Evolutionary conservation across 2,888 invertebrate genomes (phyloP).

Genomic region (Pardosa pseudoannulata): DNA sequence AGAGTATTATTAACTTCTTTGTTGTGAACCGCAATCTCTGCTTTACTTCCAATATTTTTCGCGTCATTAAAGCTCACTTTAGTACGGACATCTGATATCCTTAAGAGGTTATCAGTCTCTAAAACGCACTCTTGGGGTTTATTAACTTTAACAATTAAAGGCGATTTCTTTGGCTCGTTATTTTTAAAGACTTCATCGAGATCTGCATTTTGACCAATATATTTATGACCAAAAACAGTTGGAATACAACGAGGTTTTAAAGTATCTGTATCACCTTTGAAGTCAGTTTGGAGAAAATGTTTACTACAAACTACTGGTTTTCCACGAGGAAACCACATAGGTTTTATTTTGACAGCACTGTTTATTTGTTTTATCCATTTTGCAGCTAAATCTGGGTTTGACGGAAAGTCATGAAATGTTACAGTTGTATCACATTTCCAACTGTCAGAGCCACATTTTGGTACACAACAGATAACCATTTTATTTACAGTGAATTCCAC

Average conservation of each 20-base stretch:
- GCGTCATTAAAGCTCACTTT: too few relatives aligned
- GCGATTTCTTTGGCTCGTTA: conserved; percentile 19
- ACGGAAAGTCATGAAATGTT: conserved; percentile 62
- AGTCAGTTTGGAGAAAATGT: conserved; percentile 59
- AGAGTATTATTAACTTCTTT: too few relatives aligned
- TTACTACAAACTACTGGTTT: conserved; percentile 51
- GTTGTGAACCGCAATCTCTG: too few relatives aligned
- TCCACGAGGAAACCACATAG: conserved; percentile 47
- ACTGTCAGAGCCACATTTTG: conserved; percentile 47
- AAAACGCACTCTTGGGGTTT: background rate
- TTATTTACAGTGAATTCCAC: conserved; percentile 25
- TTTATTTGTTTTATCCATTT: conserved; percentile 68
- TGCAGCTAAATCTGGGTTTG: conserved; percentile 46
- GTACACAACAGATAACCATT: conserved; percentile 67
- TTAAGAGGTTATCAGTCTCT: background rate
- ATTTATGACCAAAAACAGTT: conserved; percentile 51
- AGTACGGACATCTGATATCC: background rate
- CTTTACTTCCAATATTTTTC: too few relatives aligned
- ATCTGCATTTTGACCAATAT: conserved; percentile 34
- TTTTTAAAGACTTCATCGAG: background rate
- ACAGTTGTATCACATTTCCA: conserved; percentile 31
- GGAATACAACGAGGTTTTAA: conserved; percentile 55
- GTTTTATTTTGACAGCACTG: conserved; percentile 17
- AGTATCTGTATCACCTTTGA: conserved; percentile 45
- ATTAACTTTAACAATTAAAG: conserved; percentile 58